Base-by-base conservation (phyloP, 2,888 invertebrate species). In the Trichopria drosophilae region DNA sequence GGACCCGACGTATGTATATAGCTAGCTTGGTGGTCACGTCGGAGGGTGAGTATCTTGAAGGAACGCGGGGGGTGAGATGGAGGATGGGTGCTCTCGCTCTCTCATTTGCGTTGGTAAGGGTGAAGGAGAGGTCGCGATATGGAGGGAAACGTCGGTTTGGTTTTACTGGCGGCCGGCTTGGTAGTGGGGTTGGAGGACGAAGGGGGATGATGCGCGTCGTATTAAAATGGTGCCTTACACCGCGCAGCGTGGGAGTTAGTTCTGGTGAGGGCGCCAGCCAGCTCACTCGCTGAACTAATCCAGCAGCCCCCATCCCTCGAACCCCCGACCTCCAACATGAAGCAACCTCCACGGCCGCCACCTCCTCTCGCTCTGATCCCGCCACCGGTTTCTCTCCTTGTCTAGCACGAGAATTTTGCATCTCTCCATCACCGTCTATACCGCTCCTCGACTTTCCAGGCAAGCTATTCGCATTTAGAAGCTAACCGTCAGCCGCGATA, bases 221-320 rank as follows among this genome's bases (percentile, higher is more conserved):
- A n/a, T n/a, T n/a, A n/a, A n/a, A n/a, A n/a, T n/a, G n/a, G n/a
- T 60, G 63, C 61, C 51, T 61, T 58, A 59, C 50, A 54, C 61
- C 66, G 71, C 73, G 72, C 71, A 70, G 72, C 72, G 73, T 73
- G 72, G 72, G 73, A 68, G 72, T 72, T 68, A 73, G 71, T 72
- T 68, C 70, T 69, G 68, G 71, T 69, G 72, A 72, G 72, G 73
- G 72, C 73, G 73, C 71, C 69, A 71, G 73, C 71, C 70, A 66
- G 69, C 71, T 71, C 71, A 65, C 72, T 69, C 63, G 66, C 64
- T 64, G 62, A 69, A 67, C 63, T 66, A 62, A 64, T 59, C 61
- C 63, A 59, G 52, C 55, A 48, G 46, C 56, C 52, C 51, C 55
- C 42, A 47, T 48, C 51, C 52, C 51, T 51, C 62, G n/a, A n/a